These are phyloP conservation scores for Rhynchopsitta pachyrhyncha DNA, from an alignment of 2,113 vertebrate species.

Conservation along the genomic window DNA sequence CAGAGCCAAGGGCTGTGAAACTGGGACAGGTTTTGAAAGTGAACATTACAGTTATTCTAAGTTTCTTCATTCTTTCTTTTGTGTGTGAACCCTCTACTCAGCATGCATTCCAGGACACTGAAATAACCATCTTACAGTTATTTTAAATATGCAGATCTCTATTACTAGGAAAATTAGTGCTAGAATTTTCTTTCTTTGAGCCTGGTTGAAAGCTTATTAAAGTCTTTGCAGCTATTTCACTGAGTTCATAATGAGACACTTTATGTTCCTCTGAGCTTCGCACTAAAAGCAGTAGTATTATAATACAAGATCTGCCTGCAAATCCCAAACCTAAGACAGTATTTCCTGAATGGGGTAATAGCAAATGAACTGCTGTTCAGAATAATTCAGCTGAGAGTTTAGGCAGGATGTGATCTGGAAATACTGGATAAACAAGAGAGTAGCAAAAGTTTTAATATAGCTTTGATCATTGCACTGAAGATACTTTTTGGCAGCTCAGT, in stretches of 20 bases:
- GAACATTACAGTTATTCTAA: not conserved
- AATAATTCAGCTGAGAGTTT: not conserved
- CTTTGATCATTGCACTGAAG: conserved; percentile 2
- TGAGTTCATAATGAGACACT: not conserved
- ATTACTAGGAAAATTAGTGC: not conserved
- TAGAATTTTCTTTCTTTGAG: not conserved
- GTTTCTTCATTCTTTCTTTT: conserved; percentile 1
- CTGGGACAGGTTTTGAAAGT: conserved; percentile 1
- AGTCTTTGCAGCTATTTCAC: not conserved
- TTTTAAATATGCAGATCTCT: not conserved
- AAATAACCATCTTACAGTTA: not conserved
- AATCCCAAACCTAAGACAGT: not conserved
- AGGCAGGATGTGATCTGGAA: not conserved
- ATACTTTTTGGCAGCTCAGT: not conserved
- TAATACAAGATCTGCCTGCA: not conserved
- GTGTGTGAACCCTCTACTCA: not conserved
- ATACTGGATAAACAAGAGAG: not conserved
- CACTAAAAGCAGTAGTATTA: not conserved
- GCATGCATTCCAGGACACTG: not conserved
- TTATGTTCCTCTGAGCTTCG: not conserved
- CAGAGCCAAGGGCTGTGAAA: not conserved
- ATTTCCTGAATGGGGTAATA: not conserved
- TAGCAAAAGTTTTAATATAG: not conserved
- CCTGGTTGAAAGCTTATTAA: not conserved
- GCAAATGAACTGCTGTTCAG: not conserved